Evolutionary conservation across 2,113 vertebrate species (phyloP), one percentile per base, ranked within the genome.

Genomic region (Barbus barbus): DNA sequence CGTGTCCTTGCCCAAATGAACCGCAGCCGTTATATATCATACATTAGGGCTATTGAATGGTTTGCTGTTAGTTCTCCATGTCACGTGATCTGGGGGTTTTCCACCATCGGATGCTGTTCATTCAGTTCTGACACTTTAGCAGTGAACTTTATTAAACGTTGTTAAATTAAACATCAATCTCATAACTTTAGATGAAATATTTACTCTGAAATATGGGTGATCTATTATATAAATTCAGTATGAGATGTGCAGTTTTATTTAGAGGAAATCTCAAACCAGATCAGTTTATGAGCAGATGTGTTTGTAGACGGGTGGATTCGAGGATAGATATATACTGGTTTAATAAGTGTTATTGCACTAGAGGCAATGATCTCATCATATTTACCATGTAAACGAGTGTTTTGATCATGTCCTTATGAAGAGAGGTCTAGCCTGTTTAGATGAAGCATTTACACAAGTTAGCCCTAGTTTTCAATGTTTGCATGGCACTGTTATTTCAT

Each of bases 331-430:
- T 8, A 31, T 31, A 31, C 18, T 33, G 22, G 3, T n/a, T 88
- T 1, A 46, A 72, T 83, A 22, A 48, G 38, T 77, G 18, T 53
- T 89, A 20, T 82, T 85, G 75, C 89, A 41, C 31, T 87, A 89
- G 89, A 90, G 87, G 9, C 85, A 89, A 89, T 83, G 83, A 81
- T 90, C 89, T 90, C 87, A 90, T 84, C 84, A 31, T 89, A 91
- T 92, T 93, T 93, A 93, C 92, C 87, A 80, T 93, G 90, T 93
- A 93, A 94, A 93, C 88, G 87, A 88, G 72, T 88, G 82, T 46
- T 72, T 72, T 44, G 78, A 58, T 73, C 38, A n/a, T 41, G 61
- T 80, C 6, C 48, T 28, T 81, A 76, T 61, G 71, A 84, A 72
- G 72, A 33, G 26, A 60, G 51, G n/a, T 41, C 26, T 41, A 67